Base-by-base conservation (phyloP, 2,113 vertebrate genomes). In the Trichomycterus rosablanca region DNA sequence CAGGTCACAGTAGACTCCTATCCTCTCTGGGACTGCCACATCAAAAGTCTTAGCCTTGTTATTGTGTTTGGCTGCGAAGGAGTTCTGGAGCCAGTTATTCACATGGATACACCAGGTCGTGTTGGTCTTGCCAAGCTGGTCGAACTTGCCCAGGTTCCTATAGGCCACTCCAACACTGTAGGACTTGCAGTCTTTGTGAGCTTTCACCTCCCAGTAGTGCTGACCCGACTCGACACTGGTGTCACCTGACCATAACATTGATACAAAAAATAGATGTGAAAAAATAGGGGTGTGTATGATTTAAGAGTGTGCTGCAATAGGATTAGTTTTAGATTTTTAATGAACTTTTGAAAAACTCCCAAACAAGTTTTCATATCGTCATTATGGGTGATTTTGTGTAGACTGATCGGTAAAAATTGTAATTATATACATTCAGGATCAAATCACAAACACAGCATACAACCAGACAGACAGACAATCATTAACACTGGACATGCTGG, bases 71-170 rank as follows among this genome's bases (percentile, higher is more conserved):
- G 91, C 94, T 12, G 92, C 84, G 24, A 97, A 88, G 0, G 89
- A 87, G 20, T 77, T 89, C 84, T 96, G 94, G 61, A 98, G 85
- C 94, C 94, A 98, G 74, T 93, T 96, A 83, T 93, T 97, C 73
- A 94, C 78, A 32, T 91, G 86, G 50, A 96, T 79, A 74, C 93
- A 96, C 95, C 94, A 98, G 2, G 92, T 92, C 19, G 83, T 87
- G 7, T 84, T 79, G 3, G 89, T 93, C 75, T 91, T 95, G 51
- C 94, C 95, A 70, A 98, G 78, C 6, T 97, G 94, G 66, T 97
- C 94, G 57, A 93, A 97, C 22, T 94, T 93, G n/a, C 93, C 93
- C 43, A 90, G 78, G 55, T 83, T 89, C 72, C 85, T 89, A 32
- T 93, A 94, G 0, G 89, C 84, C 59, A 97, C 84, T 16, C 94